A percentile compares a stretch with the other conserved stretches of the same genome.
phyloP scores from a whole-genome alignment of 2,888 invertebrate species.

The Pegoplata infirma region DNA sequence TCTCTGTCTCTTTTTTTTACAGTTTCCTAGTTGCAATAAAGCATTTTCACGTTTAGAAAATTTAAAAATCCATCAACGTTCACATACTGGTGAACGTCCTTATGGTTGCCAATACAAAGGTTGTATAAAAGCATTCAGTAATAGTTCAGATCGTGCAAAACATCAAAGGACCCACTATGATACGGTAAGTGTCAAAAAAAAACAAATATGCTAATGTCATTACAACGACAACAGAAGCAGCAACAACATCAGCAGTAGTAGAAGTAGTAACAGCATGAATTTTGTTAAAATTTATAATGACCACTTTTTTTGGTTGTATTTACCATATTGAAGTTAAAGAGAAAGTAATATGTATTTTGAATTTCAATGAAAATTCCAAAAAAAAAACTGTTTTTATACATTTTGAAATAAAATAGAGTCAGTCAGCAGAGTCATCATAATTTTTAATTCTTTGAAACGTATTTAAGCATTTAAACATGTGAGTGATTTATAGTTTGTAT shows the following conservation, averaged over 20 bases:
- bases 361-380: constrained; percentile 24
- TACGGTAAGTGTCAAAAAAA: constrained; percentile 86
- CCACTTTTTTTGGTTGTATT: neutral
- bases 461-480: constrained; percentile 42
- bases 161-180: constrained; percentile 99
- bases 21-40: constrained; percentile 96
- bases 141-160: constrained; percentile 98
- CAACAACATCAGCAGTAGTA: neutral
- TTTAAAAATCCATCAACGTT: constrained; percentile 96
- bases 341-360: neutral
- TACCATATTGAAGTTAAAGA: neutral
- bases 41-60: constrained; percentile 98
- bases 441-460: constrained; percentile 15
- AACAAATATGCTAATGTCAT: constrained; percentile 32
- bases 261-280: neutral
- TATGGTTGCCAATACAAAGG: constrained; percentile 95
- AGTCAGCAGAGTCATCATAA: constrained; percentile 33
- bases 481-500: constrained; percentile 55
- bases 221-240: neutral
- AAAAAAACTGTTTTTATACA: neutral
- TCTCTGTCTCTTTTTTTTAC: constrained; percentile 65
- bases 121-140: constrained; percentile 97
- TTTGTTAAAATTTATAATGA: constrained; percentile 4
- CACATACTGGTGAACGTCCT: constrained; percentile 97
- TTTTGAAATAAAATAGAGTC: constrained; percentile 2